phyloP scores from a whole-genome alignment of 2,797 vertebrate species.

The Scomberomorus guttatus region DNA sequence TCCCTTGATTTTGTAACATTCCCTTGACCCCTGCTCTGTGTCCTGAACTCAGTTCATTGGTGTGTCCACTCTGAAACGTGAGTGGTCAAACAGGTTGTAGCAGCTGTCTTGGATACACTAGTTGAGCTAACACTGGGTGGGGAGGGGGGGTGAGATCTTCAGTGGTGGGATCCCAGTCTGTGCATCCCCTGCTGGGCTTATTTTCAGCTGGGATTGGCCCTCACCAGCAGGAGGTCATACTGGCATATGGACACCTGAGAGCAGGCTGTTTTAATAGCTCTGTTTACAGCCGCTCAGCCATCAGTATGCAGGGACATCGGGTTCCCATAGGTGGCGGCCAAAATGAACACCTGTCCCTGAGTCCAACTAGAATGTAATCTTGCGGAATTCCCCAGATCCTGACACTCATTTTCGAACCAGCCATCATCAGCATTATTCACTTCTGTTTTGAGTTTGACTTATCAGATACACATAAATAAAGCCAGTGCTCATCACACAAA shows the following conservation, averaged over 20 bases:
- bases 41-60: not conserved
- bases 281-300: constrained; percentile 49
- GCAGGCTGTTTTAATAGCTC: constrained; percentile 41
- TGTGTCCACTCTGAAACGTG: constrained; percentile 28
- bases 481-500: constrained; percentile 10
- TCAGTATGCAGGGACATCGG: constrained; percentile 29
- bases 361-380: constrained; percentile 18
- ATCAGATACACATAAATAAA: constrained; percentile 40
- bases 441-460: constrained; percentile 51
- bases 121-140: constrained; percentile 50
- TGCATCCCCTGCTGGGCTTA: constrained; percentile 42
- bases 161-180: constrained; percentile 47
- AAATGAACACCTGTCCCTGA: constrained; percentile 53
- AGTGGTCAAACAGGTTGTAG: constrained; percentile 58
- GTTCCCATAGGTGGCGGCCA: constrained; percentile 57
- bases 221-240: constrained; percentile 53
- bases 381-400: constrained; percentile 54
- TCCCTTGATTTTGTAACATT: constrained; percentile 3
- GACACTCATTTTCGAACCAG: constrained; percentile 32
- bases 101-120: constrained; percentile 69
- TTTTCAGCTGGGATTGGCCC: constrained; percentile 48
- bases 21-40: not conserved
- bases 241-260: constrained; percentile 63
- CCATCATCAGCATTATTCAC: constrained; percentile 45
- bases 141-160: constrained; percentile 5